Evolutionary conservation across 2,888 invertebrate genomes (phyloP).

Genomic region (Theretra japonica): DNA sequence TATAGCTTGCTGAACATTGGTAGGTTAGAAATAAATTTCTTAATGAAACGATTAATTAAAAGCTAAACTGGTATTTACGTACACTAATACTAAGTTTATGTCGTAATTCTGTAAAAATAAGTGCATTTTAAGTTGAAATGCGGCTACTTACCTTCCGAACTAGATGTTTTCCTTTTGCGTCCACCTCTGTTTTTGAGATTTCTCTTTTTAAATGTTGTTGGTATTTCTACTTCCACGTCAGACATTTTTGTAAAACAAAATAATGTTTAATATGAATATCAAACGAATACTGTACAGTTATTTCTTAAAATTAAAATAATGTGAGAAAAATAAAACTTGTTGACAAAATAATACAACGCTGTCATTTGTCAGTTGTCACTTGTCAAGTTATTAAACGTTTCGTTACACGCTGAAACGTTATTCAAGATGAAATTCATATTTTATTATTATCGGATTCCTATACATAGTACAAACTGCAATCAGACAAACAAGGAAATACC

Average conservation of each 20-base stretch:
- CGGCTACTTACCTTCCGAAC: conserved; percentile 74
- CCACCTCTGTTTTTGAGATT: conserved; percentile 84
- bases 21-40: no score
- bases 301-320: background rate
- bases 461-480: no score
- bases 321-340: background rate
- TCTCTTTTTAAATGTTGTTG: conserved; percentile 87
- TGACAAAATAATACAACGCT: background rate
- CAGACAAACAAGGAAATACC: no score
- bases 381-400: background rate
- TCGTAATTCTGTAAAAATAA: no score
- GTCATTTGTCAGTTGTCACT: background rate
- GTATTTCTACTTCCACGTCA: conserved; percentile 66
- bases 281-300: background rate
- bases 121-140: conserved; percentile 1
- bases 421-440: background rate
- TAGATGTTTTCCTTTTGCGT: conserved; percentile 86
- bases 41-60: no score
- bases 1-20: no score
- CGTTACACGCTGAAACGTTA: background rate
- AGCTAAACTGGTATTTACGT: no score
- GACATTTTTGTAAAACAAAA: conserved; percentile 61
- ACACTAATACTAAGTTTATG: no score
- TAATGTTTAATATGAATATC: background rate
- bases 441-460: background rate